Base-by-base conservation (phyloP, 2,888 invertebrate species). In the Synergus japonicus region DNA sequence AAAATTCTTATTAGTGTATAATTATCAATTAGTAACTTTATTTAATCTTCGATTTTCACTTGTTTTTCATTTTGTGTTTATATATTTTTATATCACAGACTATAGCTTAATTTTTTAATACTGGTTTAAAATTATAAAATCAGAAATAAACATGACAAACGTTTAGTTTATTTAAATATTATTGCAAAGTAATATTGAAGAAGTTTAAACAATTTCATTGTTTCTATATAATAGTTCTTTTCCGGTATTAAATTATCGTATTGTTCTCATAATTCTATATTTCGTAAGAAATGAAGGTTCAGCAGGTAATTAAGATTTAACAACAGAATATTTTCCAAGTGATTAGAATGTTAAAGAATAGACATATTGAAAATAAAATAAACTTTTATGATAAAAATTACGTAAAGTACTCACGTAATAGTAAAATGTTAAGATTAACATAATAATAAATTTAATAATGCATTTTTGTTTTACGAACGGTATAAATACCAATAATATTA, bases 241-340 rank as follows among this genome's bases (percentile, higher is more conserved):
- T 69, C 67, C 67, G 44, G 46, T 1, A 44, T 69, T 46, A 46
- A 46, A 69, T 46, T 69, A 29, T 22, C 5, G 46, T 18, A 69
- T 69, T 69, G 67, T 69, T 69, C 67, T 13, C 46, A 13, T 58
- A 18, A 22, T 44, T 12, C 67, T 69, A 46, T 69, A 69, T 46
- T 69, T 69, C 67, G 15, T 13, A 46, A 69, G 67, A 69, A 46
- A 18, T 46, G 29, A n/a, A 13, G 18, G 46, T 69, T 44, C 46
- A 12, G 43, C 9, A 43, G 67, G 0, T 44, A 67, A 44, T 67
- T 67, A 67, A 46, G 12, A 13, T 44, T 43, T 18, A 18, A 67
- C n/a, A 18, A 44, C 13, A 67, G 44, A 22, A 67, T 18, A 12
- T 18, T 18, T 18, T 44, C 44, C 44, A 41, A 44, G 18, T 12